Conservation (phyloP, 2,113 vertebrate species). For the Electrona antarctica region DNA sequence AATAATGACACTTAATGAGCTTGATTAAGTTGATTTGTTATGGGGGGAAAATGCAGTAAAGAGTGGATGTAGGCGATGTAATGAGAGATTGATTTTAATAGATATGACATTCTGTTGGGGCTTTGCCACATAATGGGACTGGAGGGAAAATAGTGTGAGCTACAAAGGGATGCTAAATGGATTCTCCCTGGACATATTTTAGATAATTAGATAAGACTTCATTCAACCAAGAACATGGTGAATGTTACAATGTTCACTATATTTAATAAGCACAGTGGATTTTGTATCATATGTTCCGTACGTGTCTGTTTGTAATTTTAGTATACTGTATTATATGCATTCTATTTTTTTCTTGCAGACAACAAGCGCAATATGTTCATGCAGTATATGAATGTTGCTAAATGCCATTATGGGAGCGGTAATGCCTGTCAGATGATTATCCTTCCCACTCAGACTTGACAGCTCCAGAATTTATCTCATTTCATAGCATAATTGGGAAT, state of each 20-base stretch:
- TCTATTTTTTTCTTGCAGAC: slow-evolving; percentile 38
- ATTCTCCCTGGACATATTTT: slow-evolving; percentile 77
- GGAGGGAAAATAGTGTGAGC: slow-evolving; percentile 69
- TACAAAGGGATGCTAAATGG: slow-evolving; percentile 78
- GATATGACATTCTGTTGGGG: slow-evolving; percentile 77
- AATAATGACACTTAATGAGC: slow-evolving; percentile 82
- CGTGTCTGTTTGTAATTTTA: slow-evolving; percentile 62
- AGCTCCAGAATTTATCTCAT: slow-evolving; percentile 74
- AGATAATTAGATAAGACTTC: slow-evolving; percentile 80
- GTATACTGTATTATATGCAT: slow-evolving; percentile 41
- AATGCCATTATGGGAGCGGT: slow-evolving; percentile 76
- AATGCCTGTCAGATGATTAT: slow-evolving; percentile 79
- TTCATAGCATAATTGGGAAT: slow-evolving; percentile 78
- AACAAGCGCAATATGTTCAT: slow-evolving; percentile 72
- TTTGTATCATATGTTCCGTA: slow-evolving; percentile 43
- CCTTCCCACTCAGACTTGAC: slow-evolving; percentile 73
- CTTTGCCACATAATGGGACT: slow-evolving; percentile 77
- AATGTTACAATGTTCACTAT: slow-evolving; percentile 55
- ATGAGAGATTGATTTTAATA: slow-evolving; percentile 81
- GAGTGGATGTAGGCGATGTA: slow-evolving; percentile 71
- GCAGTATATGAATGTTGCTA: slow-evolving; percentile 76
- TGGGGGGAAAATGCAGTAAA: slow-evolving; percentile 75
- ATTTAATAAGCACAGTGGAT: slow-evolving; percentile 24
- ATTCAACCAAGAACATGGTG: slow-evolving; percentile 72
- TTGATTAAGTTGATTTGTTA: slow-evolving; percentile 82